These are phyloP conservation scores for Dysmachus trigonus DNA, from an alignment of 2,888 invertebrate species.

Conservation along the genomic window DNA sequence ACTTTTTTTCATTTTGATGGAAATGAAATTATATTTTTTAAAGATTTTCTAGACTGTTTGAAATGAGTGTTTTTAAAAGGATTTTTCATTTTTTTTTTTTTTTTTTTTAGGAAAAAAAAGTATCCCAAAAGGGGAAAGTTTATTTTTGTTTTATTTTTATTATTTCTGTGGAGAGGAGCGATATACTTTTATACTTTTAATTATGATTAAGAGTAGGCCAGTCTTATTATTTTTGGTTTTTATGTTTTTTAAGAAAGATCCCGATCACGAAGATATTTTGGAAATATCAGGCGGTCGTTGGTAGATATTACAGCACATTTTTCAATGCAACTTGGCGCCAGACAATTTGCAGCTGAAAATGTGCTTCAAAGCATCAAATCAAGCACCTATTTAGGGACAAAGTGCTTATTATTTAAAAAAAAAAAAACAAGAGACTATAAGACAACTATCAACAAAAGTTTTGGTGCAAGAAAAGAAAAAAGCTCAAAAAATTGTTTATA, in stretches of 20 bases:
- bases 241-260: conserved; percentile 13
- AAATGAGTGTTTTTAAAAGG: conserved; percentile 39
- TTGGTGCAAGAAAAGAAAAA: conserved; percentile 64
- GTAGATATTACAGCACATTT: conserved; percentile 5
- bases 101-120: not conserved
- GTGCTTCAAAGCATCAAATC: not conserved
- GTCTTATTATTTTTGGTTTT: not conserved
- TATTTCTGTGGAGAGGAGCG: not conserved
- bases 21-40: conserved; percentile 17
- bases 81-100: not conserved
- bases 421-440: not conserved
- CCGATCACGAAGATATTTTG: conserved; percentile 1
- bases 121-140: not conserved
- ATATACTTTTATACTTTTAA: not conserved
- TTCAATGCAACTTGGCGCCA: not conserved
- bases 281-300: conserved; percentile 3
- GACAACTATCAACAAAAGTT: not conserved
- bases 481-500: conserved; percentile 57
- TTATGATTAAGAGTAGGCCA: conserved; percentile 1
- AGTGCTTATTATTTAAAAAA: not conserved
- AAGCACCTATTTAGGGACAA: conserved; percentile 39
- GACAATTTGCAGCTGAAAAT: conserved; percentile 14
- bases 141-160: not conserved
- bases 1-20: not conserved
- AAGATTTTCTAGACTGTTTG: conserved; percentile 29